Conservation (phyloP, 1,140 invertebrate species). For the Bombyx mandarina region DNA sequence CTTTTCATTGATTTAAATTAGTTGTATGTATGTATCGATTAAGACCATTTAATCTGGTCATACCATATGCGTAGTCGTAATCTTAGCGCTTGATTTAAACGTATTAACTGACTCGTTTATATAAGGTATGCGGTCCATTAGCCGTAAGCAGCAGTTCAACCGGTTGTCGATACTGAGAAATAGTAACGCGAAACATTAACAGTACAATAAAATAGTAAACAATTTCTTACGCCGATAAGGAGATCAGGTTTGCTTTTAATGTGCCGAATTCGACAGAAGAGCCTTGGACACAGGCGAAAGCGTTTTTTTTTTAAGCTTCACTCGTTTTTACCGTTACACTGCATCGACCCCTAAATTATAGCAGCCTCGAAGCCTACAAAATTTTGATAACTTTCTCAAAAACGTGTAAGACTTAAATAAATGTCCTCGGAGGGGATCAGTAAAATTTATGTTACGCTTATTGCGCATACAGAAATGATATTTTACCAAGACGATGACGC, state of each 20-base stretch:
- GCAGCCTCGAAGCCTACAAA: constrained; percentile 45
- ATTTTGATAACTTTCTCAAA: constrained; percentile 41
- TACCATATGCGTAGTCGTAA: no score
- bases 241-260: constrained; percentile 12
- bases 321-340: constrained; percentile 35
- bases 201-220: constrained; percentile 8
- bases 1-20: no score
- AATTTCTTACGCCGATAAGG: constrained; percentile 4
- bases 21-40: no score
- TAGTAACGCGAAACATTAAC: constrained; percentile 3
- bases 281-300: constrained; percentile 7
- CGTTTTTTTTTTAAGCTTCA: constrained; percentile 13
- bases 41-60: no score
- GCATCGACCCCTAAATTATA: constrained; percentile 41
- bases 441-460: constrained; percentile 12
- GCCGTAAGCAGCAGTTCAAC: background rate
- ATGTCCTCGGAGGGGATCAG: constrained; percentile 15
- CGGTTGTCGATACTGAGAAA: constrained; percentile 1
- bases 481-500: background rate
- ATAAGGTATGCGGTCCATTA: no score
- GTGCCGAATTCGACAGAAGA: constrained; percentile 16
- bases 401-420: constrained; percentile 3
- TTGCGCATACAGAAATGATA: background rate
- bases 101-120: no score
- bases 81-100: no score